Conservation (phyloP, 2,888 invertebrate species). For the Tyria jacobaeae region DNA sequence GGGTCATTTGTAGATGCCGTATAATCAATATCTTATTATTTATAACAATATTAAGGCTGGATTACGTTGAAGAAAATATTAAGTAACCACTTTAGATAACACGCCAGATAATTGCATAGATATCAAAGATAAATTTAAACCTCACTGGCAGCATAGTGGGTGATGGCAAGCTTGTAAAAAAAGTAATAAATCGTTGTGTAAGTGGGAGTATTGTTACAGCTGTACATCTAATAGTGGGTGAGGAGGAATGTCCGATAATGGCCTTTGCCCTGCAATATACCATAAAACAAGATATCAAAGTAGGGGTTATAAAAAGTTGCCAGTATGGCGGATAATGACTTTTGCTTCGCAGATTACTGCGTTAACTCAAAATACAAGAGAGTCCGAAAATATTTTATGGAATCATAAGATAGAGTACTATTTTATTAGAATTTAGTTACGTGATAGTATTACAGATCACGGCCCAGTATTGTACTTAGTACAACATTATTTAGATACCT, state of each 20-base stretch:
- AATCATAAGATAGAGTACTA: conserved; percentile 28
- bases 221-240: conserved; percentile 25
- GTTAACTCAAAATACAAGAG: conserved; percentile 25
- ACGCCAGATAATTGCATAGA: background rate
- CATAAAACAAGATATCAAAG: conserved; percentile 38
- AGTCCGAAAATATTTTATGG: conserved; percentile 32
- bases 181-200: conserved; percentile 12
- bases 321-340: conserved; percentile 27
- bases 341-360: conserved; percentile 34
- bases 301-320: conserved; percentile 30
- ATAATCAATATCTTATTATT: too few species aligned
- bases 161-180: conserved; percentile 3
- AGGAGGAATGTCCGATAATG: conserved; percentile 21
- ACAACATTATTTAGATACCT: too few species aligned
- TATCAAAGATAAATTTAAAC: background rate
- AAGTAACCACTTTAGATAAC: background rate
- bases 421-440: conserved; percentile 25
- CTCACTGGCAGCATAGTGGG: conserved; percentile 3
- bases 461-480: background rate
- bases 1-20: too few species aligned
- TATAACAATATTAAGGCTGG: too few species aligned
- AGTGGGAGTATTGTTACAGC: conserved; percentile 24
- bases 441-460: conserved; percentile 11
- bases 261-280: conserved; percentile 36
- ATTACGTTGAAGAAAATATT: background rate